A percentile compares a stretch with the other conserved stretches of the same genome.
phyloP scores from a whole-genome alignment of 64 coral and sea anemone genomes.

The Montipora cactus region DNA sequence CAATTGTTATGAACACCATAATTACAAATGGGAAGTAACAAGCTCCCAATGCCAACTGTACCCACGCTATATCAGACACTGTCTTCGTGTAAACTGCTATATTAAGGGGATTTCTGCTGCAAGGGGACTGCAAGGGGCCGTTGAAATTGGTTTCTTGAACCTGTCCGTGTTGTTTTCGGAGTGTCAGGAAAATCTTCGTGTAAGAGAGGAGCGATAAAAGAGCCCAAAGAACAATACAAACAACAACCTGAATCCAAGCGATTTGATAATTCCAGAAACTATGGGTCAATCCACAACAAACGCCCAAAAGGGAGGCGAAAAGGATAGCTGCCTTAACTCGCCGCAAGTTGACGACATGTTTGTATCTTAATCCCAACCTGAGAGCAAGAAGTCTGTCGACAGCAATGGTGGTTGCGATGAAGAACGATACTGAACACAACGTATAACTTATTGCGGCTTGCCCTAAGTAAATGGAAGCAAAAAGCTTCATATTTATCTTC shows the following conservation, averaged over 20 bases:
- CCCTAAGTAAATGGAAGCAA: background rate
- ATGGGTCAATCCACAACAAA: background rate
- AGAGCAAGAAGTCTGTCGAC: constrained; percentile 1
- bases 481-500: too few species aligned
- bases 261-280: background rate
- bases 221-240: background rate
- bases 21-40: background rate
- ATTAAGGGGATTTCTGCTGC: background rate
- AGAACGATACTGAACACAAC: background rate
- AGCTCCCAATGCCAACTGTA: background rate
- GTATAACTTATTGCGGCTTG: background rate
- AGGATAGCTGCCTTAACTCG: background rate
- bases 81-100: background rate
- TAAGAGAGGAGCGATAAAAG: background rate
- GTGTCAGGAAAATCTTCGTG: background rate
- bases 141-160: background rate
- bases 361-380: background rate
- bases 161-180: background rate
- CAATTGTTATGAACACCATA: background rate
- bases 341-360: background rate
- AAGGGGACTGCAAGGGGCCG: background rate
- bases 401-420: background rate
- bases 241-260: background rate
- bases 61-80: background rate
- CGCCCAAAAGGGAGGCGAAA: background rate